Base-by-base conservation (phyloP, 2,113 vertebrate species). In the Cololabis saira region DNA sequence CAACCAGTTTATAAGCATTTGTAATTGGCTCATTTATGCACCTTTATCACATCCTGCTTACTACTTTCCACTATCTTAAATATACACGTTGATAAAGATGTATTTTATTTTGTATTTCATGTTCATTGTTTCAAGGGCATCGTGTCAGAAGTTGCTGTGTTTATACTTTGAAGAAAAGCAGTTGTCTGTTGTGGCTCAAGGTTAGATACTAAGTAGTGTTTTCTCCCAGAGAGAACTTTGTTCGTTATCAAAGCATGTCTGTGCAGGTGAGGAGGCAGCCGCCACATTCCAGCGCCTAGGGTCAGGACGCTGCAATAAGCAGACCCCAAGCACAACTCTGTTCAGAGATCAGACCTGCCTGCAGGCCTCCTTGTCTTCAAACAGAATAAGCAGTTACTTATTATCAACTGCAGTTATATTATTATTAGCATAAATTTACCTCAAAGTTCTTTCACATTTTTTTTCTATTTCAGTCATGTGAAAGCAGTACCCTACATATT, bases 221-320 rank as follows among this genome's bases (percentile, higher is more conserved):
- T 56, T 50, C 51, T 55, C 18, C 13, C 64, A n/a, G 30, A 47
- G 13, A 58, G 69, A 69, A 18, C 53, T 71, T 55, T 50, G 64
- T 66, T 87, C 80, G 15, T 66, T 52, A 67, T 80, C 43, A 57
- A 41, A 82, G 80, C 92, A 89, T 85, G 91, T 93, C 92, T 87
- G 90, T 86, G 90, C 91, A 92, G 85, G 91, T 84, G 88, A 73
- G 66, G 77, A 22, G 68, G 67, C 83, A 80, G 44, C 66, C 17
- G 83, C 62, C 51, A 42, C 92, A 93, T 93, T 93, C 91, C 91
- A 80, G 24, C 21, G 84, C 80, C 79, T 37, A 61, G 66, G 71
- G 80, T 74, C 52, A 79, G 73, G 66, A 47, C 43, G 59, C 14
- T 51, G 82, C 64, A 51, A 62, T 79, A 50, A 49, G 69, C 74